A percentile compares a stretch with the other conserved stretches of the same genome.
Conservation (phyloP, 2,797 vertebrate species). For the Streptopelia turtur region DNA sequence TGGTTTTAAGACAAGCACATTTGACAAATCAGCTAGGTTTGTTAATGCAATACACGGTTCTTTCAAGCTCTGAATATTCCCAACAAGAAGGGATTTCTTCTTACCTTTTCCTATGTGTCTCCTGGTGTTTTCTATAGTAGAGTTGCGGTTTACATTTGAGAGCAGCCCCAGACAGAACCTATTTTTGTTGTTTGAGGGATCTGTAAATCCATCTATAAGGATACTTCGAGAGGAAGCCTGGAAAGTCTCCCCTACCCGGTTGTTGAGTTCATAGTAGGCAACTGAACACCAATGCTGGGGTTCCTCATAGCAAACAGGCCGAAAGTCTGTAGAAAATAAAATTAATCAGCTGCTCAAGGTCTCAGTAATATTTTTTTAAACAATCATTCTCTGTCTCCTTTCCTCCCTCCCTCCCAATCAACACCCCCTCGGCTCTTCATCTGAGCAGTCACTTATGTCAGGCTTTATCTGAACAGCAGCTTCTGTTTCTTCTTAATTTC, state of each 20-base stretch:
- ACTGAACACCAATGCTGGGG: conserved; percentile 97
- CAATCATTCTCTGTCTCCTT: not conserved
- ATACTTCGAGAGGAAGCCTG: conserved; percentile 93
- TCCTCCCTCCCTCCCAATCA: not conserved
- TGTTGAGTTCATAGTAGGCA: conserved; percentile 98
- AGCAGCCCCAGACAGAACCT: conserved; percentile 96
- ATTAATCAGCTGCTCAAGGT: not conserved
- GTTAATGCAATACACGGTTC: not conserved
- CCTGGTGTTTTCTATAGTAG: conserved; percentile 96
- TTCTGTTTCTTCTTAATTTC: conserved; percentile 26
- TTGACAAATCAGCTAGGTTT: not conserved
- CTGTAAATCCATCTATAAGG: conserved; percentile 95
- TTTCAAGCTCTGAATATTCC: not conserved
- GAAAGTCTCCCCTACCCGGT: conserved; percentile 95
- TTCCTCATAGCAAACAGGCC: conserved; percentile 96
- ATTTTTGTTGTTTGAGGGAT: conserved; percentile 96
- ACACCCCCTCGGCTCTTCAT: not conserved
- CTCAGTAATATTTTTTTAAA: conserved; percentile 18
- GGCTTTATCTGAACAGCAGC: not conserved
- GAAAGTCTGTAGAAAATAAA: conserved; percentile 81
- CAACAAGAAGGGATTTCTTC: not conserved
- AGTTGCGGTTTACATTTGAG: conserved; percentile 98
- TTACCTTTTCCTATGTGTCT: conserved; percentile 98
- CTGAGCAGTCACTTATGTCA: not conserved
- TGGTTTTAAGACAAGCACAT: not conserved